Conservation (phyloP, 2,113 vertebrate species). For the Varanus salvator region DNA sequence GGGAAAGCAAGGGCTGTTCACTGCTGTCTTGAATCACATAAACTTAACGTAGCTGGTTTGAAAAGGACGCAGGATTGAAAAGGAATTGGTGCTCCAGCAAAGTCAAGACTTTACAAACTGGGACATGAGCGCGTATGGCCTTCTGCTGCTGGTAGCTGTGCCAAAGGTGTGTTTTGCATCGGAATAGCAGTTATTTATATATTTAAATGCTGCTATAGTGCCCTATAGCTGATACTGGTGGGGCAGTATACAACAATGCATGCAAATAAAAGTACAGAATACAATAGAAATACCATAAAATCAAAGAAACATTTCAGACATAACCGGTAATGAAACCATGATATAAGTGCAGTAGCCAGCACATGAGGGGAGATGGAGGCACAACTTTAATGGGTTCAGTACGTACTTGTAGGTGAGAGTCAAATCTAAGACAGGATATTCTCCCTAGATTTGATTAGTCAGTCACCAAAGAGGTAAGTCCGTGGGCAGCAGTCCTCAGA, state of each 20-base stretch:
- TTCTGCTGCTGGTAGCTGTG: background rate
- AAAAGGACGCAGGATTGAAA: slow-evolving; percentile 23
- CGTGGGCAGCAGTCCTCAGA: background rate
- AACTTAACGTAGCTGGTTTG: slow-evolving; percentile 24
- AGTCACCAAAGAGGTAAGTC: background rate
- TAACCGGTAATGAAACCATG: background rate
- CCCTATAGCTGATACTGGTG: too few relatives aligned
- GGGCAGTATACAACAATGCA: too few relatives aligned
- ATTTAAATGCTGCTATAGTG: too few relatives aligned
- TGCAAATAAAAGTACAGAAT: too few relatives aligned
- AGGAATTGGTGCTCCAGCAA: background rate
- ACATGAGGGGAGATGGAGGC: background rate
- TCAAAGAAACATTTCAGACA: background rate
- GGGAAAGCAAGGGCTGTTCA: slow-evolving; percentile 46
- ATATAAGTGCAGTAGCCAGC: background rate
- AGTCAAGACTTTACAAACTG: background rate
- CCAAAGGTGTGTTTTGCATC: background rate
- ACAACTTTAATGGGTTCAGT: background rate
- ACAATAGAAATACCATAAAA: too few relatives aligned
- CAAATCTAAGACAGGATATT: background rate
- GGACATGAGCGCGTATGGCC: background rate
- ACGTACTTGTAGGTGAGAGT: background rate
- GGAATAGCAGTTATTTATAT: background rate
- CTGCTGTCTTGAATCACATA: slow-evolving; percentile 65
- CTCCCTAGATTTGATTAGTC: background rate